Evolutionary conservation across 1,140 invertebrate genomes (phyloP), one percentile per base, ranked within the genome.

Genomic region (Sminthurinus signatus): DNA sequence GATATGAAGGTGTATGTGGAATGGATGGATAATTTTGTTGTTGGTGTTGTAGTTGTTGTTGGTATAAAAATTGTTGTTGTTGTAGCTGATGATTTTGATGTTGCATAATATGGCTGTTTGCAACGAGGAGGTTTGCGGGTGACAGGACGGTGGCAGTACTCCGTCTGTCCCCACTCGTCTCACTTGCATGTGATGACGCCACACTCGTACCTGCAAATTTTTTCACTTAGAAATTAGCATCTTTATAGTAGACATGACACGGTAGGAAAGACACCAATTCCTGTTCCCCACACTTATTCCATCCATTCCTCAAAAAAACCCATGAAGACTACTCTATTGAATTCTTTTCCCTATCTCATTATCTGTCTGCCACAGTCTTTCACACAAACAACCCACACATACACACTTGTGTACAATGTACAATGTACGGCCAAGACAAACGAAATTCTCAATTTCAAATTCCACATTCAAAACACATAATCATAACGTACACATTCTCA

Each of bases 151-250:
- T 75, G 62, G 75, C 73, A 23, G 73, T 72, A 50, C 63, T 62
- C 21, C 67, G 67, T 56, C 29, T 67, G n/a, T 28, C 75, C 72
- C n/a, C n/a, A n/a, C 62, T 75, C 74, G 52, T 64, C 19, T 36
- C 32, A 67, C 57, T 72, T 65, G 48, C 73, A 70, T 42, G 75
- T 68, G 42, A 75, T 69, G 52, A 76, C 68, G 54, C 72, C 71
- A 64, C 69, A 70, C 58, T 72, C 51, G 68, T 64, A 66, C 71
- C 71, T 72, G 57, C 63, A 43, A 50, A 56, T 19, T 56, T 23
- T 19, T 36, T 39, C 39, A 56, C 31, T n/a, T n/a, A n/a, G 15
- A 36, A 56, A 56, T 56, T 42, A 42, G 31, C 36, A 39, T 56
- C 57, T 46, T 29, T n/a, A n/a, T n/a, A n/a, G n/a, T n/a, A n/a